Conservation (phyloP, 2,113 vertebrate genomes). For the Lepus timidus region DNA sequence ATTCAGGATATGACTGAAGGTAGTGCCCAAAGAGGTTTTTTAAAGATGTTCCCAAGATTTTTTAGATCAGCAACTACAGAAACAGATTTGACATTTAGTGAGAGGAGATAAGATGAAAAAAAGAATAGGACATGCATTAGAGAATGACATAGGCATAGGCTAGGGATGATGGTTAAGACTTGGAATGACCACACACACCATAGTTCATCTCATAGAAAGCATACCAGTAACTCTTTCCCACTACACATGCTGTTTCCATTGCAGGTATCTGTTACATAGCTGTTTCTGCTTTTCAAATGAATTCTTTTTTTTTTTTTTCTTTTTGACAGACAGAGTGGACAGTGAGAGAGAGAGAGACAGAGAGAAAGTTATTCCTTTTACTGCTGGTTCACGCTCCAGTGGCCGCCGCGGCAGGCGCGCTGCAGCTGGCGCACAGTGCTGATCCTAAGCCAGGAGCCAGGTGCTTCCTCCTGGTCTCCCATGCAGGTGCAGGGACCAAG, state of each 20-base stretch:
- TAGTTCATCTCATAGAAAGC: background rate
- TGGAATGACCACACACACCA: background rate
- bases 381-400: too few species aligned
- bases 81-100: background rate
- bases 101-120: background rate
- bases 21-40: background rate
- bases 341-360: too few species aligned
- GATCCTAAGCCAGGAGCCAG: too few species aligned
- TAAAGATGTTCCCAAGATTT: background rate
- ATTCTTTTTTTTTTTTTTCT: background rate
- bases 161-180: background rate
- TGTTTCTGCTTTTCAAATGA: background rate
- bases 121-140: background rate
- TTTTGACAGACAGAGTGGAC: too few species aligned
- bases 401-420: too few species aligned
- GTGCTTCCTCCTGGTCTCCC: too few species aligned
- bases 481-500: too few species aligned
- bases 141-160: fast-evolving
- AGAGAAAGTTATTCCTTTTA: too few species aligned
- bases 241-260: background rate
- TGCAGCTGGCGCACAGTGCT: too few species aligned
- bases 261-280: background rate
- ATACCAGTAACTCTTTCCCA: background rate
- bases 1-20: background rate
- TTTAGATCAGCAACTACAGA: background rate